phyloP scores from a whole-genome alignment of 1,140 invertebrate genomes.

The Leptinotarsa undecemlineata region DNA sequence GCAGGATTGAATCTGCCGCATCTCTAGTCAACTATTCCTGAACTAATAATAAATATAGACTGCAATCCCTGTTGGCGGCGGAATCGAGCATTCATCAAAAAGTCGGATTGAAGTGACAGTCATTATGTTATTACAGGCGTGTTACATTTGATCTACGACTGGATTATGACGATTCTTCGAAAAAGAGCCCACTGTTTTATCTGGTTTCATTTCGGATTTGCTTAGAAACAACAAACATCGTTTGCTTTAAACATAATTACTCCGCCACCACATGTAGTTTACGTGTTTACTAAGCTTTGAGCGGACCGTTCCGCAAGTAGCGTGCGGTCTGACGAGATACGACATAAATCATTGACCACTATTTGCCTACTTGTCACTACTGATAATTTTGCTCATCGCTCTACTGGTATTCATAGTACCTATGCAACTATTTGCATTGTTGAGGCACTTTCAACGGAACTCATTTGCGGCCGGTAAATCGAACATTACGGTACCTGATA shows the following conservation, averaged over 20 bases:
- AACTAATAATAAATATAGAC: slow-evolving; percentile 19
- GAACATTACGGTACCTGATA: too few species aligned
- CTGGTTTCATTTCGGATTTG: slow-evolving; percentile 47
- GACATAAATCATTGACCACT: neutral
- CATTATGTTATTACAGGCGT: slow-evolving; percentile 53
- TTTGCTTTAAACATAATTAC: slow-evolving; percentile 48
- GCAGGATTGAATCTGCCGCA: neutral
- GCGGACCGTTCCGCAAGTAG: neutral
- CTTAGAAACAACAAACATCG: slow-evolving; percentile 51
- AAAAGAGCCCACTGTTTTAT: slow-evolving; percentile 42
- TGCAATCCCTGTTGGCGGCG: slow-evolving; percentile 15
- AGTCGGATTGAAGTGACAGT: slow-evolving; percentile 50
- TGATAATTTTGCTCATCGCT: too few species aligned
- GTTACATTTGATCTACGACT: slow-evolving; percentile 50
- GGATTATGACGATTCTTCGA: slow-evolving; percentile 50
- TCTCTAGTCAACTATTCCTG: slow-evolving; percentile 1
- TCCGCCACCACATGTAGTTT: slow-evolving; percentile 47
- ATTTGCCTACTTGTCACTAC: neutral
- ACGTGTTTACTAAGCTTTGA: slow-evolving; percentile 36
- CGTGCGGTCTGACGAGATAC: neutral
- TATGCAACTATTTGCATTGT: too few species aligned
- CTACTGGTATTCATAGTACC: too few species aligned
- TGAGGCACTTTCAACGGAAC: too few species aligned
- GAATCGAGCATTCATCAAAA: slow-evolving; percentile 44
- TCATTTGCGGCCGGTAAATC: too few species aligned